A percentile compares a stretch with the other conserved stretches of the same genome.
These are phyloP conservation scores for Collichthys lucidus DNA, from an alignment of 2,113 vertebrate species.

Conservation along the genomic window DNA sequence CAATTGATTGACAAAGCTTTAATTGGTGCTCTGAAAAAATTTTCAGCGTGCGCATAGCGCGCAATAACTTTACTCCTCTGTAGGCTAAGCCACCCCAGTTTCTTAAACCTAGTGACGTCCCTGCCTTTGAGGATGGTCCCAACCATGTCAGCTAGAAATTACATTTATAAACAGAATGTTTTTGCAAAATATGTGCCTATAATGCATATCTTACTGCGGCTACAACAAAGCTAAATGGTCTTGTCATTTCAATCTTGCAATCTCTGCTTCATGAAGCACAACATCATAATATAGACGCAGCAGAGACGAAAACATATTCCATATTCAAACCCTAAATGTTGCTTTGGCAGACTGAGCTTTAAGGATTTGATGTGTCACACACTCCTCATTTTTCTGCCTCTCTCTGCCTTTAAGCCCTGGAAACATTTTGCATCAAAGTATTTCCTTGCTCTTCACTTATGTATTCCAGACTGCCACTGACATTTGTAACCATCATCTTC, in stretches of 20 bases:
- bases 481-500: conserved; percentile 22
- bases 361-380: background rate
- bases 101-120: too few species aligned
- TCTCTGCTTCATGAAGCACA: background rate
- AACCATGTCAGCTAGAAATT: background rate
- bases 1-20: too few species aligned
- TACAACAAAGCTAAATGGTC: background rate
- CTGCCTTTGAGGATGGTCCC: background rate
- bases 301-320: background rate
- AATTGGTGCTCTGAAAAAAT: too few species aligned
- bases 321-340: background rate
- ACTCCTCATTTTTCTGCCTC: conserved; percentile 10
- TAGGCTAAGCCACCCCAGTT: too few species aligned
- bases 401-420: background rate
- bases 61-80: too few species aligned
- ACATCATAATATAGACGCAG: conserved; percentile 9
- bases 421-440: background rate
- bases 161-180: background rate
- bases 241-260: background rate
- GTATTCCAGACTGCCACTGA: background rate
- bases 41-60: too few species aligned
- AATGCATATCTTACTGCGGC: background rate
- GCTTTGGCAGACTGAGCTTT: background rate
- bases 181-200: background rate
- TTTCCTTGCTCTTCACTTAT: background rate